Evolutionary conservation across 1,140 invertebrate genomes (phyloP).

Genomic region (Pomacea maculata): DNA sequence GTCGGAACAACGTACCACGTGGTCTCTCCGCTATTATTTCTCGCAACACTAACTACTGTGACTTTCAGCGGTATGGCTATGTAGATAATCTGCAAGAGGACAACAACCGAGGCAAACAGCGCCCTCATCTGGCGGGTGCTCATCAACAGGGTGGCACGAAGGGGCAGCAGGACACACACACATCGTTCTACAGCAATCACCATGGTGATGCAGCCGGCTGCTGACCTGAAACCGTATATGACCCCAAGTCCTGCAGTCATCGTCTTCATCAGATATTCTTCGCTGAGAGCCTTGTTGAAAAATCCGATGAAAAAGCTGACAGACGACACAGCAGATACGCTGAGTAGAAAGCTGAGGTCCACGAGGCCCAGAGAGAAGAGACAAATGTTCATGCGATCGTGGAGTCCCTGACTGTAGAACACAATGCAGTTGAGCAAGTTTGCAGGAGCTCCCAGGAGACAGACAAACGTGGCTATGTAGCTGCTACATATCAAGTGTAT

Average conservation of each 20-base stretch:
- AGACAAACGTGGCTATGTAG: too few species aligned
- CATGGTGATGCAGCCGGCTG: background rate
- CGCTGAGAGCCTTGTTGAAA: background rate
- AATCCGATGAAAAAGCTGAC: background rate
- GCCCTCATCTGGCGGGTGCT: background rate
- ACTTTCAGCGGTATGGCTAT: background rate
- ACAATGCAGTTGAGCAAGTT: constrained; percentile 2
- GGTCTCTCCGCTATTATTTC: too few species aligned
- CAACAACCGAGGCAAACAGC: background rate
- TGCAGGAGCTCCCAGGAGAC: constrained; percentile 4
- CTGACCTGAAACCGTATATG: too few species aligned
- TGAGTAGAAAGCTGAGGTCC: background rate
- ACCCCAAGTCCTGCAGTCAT: background rate
- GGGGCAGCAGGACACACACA: background rate
- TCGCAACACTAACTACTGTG: background rate
- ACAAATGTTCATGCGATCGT: constrained; percentile 7
- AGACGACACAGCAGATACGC: too few species aligned
- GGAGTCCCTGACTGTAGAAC: background rate
- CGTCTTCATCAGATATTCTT: background rate
- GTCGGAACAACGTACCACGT: background rate
- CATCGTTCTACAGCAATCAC: background rate
- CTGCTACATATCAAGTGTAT: too few species aligned
- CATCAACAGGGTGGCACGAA: background rate
- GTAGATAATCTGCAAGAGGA: background rate
- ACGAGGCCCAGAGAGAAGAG: background rate